Evolutionary conservation across 2,113 vertebrate genomes (phyloP), one percentile per base, ranked within the genome.

Genomic region (Rhodinocichla rosea): DNA sequence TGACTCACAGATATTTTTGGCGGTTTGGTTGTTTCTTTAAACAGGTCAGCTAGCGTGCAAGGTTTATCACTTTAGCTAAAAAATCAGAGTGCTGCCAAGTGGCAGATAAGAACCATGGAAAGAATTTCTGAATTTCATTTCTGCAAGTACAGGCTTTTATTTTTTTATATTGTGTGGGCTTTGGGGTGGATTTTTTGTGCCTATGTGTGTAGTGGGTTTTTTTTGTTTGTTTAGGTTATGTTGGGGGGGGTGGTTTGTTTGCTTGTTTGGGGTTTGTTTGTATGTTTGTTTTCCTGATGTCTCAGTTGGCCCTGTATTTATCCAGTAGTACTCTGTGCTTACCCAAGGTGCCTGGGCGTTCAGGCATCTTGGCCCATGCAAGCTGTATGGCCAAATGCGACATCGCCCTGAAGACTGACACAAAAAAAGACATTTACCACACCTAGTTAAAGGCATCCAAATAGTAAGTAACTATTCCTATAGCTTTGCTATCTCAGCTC

Each of bases 11-110:
- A 89, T 96, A 94, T 87, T 95, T 91, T 94, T 93, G 42, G 83
- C 90, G 27, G 40, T 83, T 95, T 90, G 52, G 20, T 96, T 96
- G 84, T 97, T 97, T 98, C 96, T 96, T 97, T 96, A 97, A 97
- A 97, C 84, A 96, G 95, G 96, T 97, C 98, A 98, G 75, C 65
- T 92, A 44, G 79, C 94, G 96, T 96, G 87, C 87, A 88, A 85
- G 32, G 83, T 97, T 97, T 98, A 97, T 97, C 98, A 90, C 92
- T 94, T 95, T 49, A 89, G 94, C 89, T 94, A 81, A 95, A 90
- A 93, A 97, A 87, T 44, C 53, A 69, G 91, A 92, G 47, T n/a
- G 56, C 69, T 97, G 97, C 96, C 97, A 98, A 97, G 69, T 93
- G 82, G 95, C 93, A 97, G 96, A 95, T 95, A 95, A 97, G 94